Base-by-base conservation (phyloP, 1,140 invertebrate species). In the Zaprionus africanus region DNA sequence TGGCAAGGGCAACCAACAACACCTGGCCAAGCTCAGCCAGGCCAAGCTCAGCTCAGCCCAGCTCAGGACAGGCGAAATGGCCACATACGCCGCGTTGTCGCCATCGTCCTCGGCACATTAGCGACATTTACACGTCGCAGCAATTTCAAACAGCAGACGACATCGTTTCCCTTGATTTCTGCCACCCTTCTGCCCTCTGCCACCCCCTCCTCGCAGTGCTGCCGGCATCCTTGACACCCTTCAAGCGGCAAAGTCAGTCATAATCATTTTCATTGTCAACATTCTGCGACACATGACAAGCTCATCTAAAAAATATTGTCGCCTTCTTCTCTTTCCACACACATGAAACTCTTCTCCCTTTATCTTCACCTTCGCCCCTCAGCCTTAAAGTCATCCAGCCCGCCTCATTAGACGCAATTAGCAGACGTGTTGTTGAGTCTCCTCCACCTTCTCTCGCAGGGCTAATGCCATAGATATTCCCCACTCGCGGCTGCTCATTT, bases 51-150 rank as follows among this genome's bases (percentile, higher is more conserved):
- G 80, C 60, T 81, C 75, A 76, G 64, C 74, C 80, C 19, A 51
- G 49, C 56, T 2, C 41, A 46, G 41, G 41, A 17, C 72, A 61
- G 36, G 5, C 64, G 53, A 71, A 49, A 67, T 43, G 58, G 17
- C 66, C 28, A 22, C 63, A 60, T 49, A 46, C 41, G 41, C 41
- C 41, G n/a, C 41, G 41, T 46, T 46, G 41, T 46, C 41, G 41
- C 17, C 64, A 66, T 66, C 49, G 66, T 66, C 75, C 67, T 77
- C 66, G 71, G 54, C 85, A 88, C 81, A 88, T 88, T 88, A 88
- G 84, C 84, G 81, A 90, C 84, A 90, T 90, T 88, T 88, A 88
- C 84, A 88, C 84, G 84, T 88, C 84, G 84, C 85, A 88, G 84
- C 84, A 84, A 88, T 88, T 88, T 90, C 81, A 71, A 90, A 85